Percentiles rank a stretch among this genome's conserved stretches.
These are phyloP conservation scores for Psilanteris sp. DNA, from an alignment of 1,140 invertebrate species.

Conservation along the genomic window DNA sequence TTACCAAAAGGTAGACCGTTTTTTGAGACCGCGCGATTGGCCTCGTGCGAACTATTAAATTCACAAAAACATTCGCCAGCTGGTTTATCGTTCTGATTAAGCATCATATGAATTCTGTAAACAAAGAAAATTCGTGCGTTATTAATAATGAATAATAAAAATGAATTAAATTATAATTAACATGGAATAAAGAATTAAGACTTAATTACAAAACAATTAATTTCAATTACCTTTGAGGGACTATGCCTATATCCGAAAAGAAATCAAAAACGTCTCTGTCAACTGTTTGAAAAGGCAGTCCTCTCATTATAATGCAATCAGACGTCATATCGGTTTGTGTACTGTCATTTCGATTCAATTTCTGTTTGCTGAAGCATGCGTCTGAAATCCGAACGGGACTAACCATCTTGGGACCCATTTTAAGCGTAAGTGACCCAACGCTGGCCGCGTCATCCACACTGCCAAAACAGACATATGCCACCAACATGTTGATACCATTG, in stretches of 20 bases:
- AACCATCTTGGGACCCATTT: conserved; percentile 82
- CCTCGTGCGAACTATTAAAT: conserved; percentile 86
- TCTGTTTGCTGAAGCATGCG: conserved; percentile 80
- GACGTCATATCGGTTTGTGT: conserved; percentile 64
- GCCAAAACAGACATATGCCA: conserved; percentile 88
- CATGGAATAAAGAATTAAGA: too few species aligned
- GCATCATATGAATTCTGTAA: conserved; percentile 87
- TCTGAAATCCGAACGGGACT: conserved; percentile 80
- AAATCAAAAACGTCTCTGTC: conserved; percentile 90
- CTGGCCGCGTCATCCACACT: conserved; percentile 84
- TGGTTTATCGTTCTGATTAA: conserved; percentile 84
- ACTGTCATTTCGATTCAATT: conserved; percentile 76
- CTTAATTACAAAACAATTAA: too few species aligned
- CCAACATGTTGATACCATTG: conserved; percentile 80
- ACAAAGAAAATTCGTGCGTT: too few species aligned
- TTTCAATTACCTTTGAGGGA: conserved; percentile 81
- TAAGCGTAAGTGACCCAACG: conserved; percentile 80
- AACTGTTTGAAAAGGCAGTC: conserved; percentile 86
- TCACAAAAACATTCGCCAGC: conserved; percentile 93
- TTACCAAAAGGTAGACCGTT: conserved; percentile 85
- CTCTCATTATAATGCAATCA: conserved; percentile 87
- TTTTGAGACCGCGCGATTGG: conserved; percentile 85
- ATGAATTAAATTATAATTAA: too few species aligned
- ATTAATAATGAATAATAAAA: too few species aligned
- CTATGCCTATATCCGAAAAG: conserved; percentile 87